Evolutionary conservation across 2,113 vertebrate species (phyloP), one percentile per base, ranked within the genome.

Genomic region (Stomatorhinus ivindoensis): DNA sequence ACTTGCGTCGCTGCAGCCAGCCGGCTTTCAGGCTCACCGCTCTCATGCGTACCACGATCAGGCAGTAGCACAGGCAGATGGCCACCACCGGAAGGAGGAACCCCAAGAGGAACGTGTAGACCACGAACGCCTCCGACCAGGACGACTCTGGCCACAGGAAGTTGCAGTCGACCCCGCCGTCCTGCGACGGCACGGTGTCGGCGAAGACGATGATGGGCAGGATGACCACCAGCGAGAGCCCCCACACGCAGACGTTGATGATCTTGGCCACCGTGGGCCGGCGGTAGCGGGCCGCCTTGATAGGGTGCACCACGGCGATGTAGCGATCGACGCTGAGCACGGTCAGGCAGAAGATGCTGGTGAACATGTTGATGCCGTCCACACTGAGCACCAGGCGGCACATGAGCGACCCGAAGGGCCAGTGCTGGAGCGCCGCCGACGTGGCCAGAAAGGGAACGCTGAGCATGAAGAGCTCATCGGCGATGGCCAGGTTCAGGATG

Each of bases 261-360:
- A 88, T 73, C 69, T 93, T 93, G 69, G 92, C 92, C 82, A 93
- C 90, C 6, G 90, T 82, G 3, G 92, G 92, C 27, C 92, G 90
- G n/a, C 92, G 89, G 84, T 90, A 93, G 7, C 91, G 89, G 11
- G 92, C 91, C 6, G 92, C 88, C 42, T 87, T 92, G 27, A 92
- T 93, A 13, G 92, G 92, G 88, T 93, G 92, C 51, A 92, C 92
- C 88, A 93, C 92, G 11, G 90, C 92, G 87, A 86, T 65, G 87
- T 90, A 90, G 76, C 89, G 89, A 47, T 90, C 89, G 13, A 92
- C 88, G 76, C 92, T 93, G 65, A 93, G 89, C 24, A 93, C 92
- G 3, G 91, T 93, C 46, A 93, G 91, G 90, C 92, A 93, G 90
- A 93, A 93, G 88, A 93, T 92, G 86, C 92, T 93, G 90, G 92